Evolutionary conservation across 2,888 invertebrate genomes (phyloP).

Genomic region (Rhodophaea formosa): DNA sequence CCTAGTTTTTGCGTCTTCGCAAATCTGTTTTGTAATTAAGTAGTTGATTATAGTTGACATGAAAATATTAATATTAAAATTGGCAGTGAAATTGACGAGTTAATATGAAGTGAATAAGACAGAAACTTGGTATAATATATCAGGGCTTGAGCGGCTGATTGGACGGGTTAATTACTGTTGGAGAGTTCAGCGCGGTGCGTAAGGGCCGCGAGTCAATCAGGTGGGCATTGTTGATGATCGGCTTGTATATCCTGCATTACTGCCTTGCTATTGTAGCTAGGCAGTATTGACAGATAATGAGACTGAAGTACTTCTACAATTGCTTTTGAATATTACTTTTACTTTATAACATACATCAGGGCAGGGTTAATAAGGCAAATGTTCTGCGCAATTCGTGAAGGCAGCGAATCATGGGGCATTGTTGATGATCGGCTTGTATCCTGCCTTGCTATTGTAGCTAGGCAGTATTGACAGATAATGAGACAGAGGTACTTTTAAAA

Average conservation of each 20-base stretch:
- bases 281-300: background rate
- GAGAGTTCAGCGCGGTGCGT: constrained; percentile 19
- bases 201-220: constrained; percentile 13
- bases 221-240: constrained; percentile 13
- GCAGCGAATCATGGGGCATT: no score
- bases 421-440: no score
- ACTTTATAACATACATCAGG: no score
- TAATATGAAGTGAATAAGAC: constrained; percentile 2
- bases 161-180: constrained; percentile 21
- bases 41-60: background rate
- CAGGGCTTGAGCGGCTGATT: background rate
- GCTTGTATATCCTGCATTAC: background rate
- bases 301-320: background rate
- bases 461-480: no score
- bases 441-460: no score
- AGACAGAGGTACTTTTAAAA: no score
- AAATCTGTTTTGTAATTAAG: no score
- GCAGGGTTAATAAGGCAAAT: no score
- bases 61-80: background rate
- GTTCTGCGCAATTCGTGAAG: no score
- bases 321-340: no score
- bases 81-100: background rate
- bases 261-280: background rate
- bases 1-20: no score
- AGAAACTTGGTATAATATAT: constrained; percentile 6